Evolutionary conservation across 2,888 invertebrate genomes (phyloP), one percentile per base, ranked within the genome.

Genomic region (Scaptomyza polygonia): DNA sequence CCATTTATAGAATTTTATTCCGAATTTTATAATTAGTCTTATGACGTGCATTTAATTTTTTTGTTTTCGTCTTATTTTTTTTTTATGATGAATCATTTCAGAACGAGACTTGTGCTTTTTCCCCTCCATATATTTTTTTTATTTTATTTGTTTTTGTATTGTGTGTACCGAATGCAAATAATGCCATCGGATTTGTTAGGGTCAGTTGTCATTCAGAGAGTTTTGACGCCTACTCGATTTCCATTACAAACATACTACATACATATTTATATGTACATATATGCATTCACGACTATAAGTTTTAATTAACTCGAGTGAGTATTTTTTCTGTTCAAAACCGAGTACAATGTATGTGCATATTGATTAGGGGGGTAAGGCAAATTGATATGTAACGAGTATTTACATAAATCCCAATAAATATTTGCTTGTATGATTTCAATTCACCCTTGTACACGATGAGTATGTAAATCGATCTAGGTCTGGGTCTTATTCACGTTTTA

Each of bases 311-410:
- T 55, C 58, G 70, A 77, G 62, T 72, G 63, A 71, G 57, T 66
- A 40, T 61, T 1, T 53, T 61, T 36, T 4, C 36, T 36, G 36
- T 14, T 7, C 9, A 16, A 45, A 12, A 18, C 7, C 47, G 52
- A 70, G 62, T 70, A 61, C 68, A 80, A 79, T 79, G n/a, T 67
- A 81, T 85, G 70, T 79, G 68, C 83, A 85, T 81, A 70, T 70
- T 76, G 79, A 85, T 79, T 65, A 62, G 61, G 57, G 57, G 40
- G 66, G 58, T 48, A 57, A 51, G 53, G 58, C 59, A 49, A 56
- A 34, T 56, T 34, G 45, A 40, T 55, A 44, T 52, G n/a, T n/a
- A 6, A 39, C 32, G 29, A 25, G 11, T 25, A 59, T 44, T 43
- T 25, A 44, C 32, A 32, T 21, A 32, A 16, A 18, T 40, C 12